Percentiles rank a stretch among this genome's conserved stretches.
Conservation (phyloP, 2,888 invertebrate species). For the Spodoptera exigua region DNA sequence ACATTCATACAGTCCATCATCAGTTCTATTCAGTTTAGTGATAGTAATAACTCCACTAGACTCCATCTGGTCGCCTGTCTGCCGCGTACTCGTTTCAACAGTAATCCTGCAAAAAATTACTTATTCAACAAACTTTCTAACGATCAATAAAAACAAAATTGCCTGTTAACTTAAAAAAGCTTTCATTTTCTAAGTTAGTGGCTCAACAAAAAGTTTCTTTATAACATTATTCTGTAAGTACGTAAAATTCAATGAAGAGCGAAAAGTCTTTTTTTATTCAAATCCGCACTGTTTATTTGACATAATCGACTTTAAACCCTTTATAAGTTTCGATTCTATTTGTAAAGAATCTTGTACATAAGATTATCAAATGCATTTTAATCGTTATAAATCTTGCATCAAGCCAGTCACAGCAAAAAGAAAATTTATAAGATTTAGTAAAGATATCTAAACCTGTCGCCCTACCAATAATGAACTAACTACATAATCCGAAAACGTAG, state of each 20-base stretch:
- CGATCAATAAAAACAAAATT: constrained; percentile 27
- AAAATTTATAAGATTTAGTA: background rate
- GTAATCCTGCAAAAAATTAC: constrained; percentile 84
- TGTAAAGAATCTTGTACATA: no score
- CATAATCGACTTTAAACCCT: no score
- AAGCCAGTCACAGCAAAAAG: no score
- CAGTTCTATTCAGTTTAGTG: constrained; percentile 90
- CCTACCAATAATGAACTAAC: constrained; percentile 11
- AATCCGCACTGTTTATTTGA: no score
- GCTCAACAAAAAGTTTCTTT: constrained; percentile 17
- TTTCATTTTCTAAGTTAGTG: constrained; percentile 19
- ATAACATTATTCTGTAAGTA: background rate
- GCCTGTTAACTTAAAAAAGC: constrained; percentile 20
- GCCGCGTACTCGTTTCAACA: constrained; percentile 88
- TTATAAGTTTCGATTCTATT: no score
- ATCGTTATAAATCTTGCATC: no score
- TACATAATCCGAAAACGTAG: constrained; percentile 12
- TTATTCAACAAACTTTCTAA: constrained; percentile 13
- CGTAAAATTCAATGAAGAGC: constrained; percentile 1
- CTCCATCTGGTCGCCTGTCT: constrained; percentile 84
- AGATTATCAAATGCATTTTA: no score
- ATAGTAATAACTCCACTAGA: constrained; percentile 92
- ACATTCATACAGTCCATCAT: constrained; percentile 97
- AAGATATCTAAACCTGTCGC: background rate
- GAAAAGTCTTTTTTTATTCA: background rate